These are phyloP conservation scores for Cecropterus lyciades DNA, from an alignment of 1,140 invertebrate genomes.

Conservation along the genomic window DNA sequence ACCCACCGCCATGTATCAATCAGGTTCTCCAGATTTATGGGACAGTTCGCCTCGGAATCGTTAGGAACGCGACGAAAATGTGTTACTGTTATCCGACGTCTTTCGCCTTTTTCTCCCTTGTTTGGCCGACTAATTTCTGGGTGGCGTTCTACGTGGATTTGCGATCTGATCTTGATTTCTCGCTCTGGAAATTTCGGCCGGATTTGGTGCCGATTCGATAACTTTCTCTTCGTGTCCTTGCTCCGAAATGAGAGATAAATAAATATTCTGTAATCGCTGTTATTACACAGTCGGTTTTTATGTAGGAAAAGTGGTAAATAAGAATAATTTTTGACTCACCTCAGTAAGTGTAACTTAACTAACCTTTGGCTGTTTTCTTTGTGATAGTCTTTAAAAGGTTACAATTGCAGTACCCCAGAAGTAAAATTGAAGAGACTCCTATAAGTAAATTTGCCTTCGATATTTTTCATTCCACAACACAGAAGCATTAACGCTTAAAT, in stretches of 20 bases:
- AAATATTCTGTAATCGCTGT: background rate
- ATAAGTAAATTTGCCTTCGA: too few species aligned
- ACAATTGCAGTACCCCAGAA: too few species aligned
- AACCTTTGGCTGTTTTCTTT: too few species aligned
- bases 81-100: constrained; percentile 52
- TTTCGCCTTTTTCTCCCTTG: constrained; percentile 46
- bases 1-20: constrained; percentile 85
- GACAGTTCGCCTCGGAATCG: constrained; percentile 80
- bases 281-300: too few species aligned
- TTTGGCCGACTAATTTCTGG: constrained; percentile 46
- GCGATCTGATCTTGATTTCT: constrained; percentile 26
- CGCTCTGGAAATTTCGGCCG: background rate
- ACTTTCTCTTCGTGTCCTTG: background rate
- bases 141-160: constrained; percentile 25
- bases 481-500: too few species aligned
- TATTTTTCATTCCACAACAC: too few species aligned
- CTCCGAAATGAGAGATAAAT: background rate
- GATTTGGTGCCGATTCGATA: constrained; percentile 10
- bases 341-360: too few species aligned
- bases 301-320: too few species aligned
- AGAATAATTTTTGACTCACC: too few species aligned
- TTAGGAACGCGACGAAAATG: constrained; percentile 80
- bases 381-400: too few species aligned
- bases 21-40: constrained; percentile 80
- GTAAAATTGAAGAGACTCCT: too few species aligned